phyloP scores from a whole-genome alignment of 2,888 invertebrate genomes.

The Lumbricus terrestris region DNA sequence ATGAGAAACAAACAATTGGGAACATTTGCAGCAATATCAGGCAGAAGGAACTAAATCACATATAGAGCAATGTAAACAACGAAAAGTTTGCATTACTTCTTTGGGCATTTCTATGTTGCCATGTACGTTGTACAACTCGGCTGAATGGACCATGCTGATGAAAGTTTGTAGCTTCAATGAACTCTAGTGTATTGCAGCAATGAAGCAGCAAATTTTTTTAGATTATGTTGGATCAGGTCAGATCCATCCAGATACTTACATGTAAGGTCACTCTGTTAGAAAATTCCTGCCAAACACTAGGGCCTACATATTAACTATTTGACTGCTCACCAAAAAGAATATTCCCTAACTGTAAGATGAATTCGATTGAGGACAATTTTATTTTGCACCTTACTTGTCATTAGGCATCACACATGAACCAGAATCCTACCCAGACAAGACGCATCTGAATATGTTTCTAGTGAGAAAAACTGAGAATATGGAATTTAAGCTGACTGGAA shows the following conservation, averaged over 20 bases:
- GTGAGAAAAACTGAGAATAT: no score
- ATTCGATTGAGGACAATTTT: background rate
- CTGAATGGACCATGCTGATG: background rate
- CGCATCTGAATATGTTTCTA: no score
- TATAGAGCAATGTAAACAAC: background rate
- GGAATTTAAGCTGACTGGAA: no score
- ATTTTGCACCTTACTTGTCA: background rate
- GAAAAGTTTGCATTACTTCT: no score
- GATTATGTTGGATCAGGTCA: background rate
- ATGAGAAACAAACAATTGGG: background rate
- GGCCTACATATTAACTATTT: background rate
- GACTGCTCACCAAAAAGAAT: background rate
- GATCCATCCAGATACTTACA: background rate
- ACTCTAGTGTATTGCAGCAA: background rate
- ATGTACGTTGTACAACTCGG: background rate
- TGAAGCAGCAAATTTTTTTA: background rate
- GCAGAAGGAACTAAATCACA: background rate
- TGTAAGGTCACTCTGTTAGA: background rate
- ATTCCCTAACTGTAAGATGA: background rate
- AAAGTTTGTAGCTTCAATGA: background rate
- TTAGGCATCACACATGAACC: background rate
- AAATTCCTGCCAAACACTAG: background rate
- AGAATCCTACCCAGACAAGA: no score
- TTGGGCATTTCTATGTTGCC: background rate
- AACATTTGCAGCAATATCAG: background rate